Evolutionary conservation across 2,797 vertebrate species (phyloP).

Genomic region (Hirundo rustica): DNA sequence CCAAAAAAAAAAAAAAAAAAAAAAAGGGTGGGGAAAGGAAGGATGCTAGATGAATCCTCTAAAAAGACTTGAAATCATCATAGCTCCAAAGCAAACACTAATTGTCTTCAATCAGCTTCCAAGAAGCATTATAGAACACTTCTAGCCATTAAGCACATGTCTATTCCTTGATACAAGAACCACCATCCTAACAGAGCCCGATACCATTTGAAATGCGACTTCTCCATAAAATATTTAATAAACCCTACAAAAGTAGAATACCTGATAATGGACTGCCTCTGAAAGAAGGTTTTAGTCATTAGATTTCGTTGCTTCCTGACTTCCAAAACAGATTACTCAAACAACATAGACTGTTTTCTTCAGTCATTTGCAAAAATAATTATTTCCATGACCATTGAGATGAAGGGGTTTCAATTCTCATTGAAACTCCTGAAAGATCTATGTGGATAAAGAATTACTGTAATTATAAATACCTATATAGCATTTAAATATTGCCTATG

Average conservation of each 20-base stretch:
- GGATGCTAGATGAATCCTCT: background rate
- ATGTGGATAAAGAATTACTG: background rate
- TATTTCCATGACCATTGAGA: background rate
- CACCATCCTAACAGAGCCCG: background rate
- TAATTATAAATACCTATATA: background rate
- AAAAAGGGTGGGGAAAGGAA: background rate
- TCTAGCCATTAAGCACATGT: background rate
- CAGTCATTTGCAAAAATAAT: background rate
- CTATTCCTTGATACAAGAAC: background rate
- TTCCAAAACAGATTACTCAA: background rate
- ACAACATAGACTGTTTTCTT: background rate
- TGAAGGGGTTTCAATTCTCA: background rate
- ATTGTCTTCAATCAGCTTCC: slow-evolving; percentile 35
- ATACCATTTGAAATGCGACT: slow-evolving; percentile 49
- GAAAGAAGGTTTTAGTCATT: background rate
- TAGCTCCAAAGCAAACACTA: background rate
- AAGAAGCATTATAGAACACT: slow-evolving; percentile 20
- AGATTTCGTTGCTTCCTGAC: slow-evolving; percentile 5
- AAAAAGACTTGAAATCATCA: background rate
- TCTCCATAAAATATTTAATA: slow-evolving; percentile 50
- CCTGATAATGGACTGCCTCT: background rate
- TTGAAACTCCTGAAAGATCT: background rate
- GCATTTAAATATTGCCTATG: background rate
- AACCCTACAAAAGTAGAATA: slow-evolving; percentile 38
- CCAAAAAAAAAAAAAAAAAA: background rate